These are phyloP conservation scores for Silurus meridionalis DNA, from an alignment of 2,113 vertebrate genomes.

Conservation along the genomic window DNA sequence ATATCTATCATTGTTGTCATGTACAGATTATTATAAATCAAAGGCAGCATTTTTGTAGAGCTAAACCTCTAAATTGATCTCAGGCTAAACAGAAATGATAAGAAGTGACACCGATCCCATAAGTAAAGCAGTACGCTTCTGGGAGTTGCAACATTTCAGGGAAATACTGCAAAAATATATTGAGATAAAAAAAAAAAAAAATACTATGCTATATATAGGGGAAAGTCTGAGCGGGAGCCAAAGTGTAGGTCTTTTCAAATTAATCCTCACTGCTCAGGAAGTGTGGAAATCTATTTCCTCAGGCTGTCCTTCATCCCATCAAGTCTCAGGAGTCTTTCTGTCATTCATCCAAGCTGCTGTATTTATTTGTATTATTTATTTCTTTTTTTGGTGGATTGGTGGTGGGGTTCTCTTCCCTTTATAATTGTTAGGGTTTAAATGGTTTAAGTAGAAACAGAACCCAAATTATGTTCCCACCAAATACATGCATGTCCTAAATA, in stretches of 20 bases:
- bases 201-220: conserved; percentile 39
- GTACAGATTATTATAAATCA: background rate
- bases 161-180: conserved; percentile 59
- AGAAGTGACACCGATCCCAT: conserved; percentile 57
- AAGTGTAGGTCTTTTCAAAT: conserved; percentile 64
- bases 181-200: conserved; percentile 54
- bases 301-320: conserved; percentile 69
- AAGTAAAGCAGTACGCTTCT: conserved; percentile 50
- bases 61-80: conserved; percentile 35
- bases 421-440: too few relatives aligned
- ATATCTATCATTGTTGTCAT: background rate
- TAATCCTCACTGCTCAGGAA: conserved; percentile 66
- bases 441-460: background rate
- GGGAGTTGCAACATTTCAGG: conserved; percentile 55
- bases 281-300: conserved; percentile 68
- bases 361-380: conserved; percentile 6
- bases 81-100: conserved; percentile 53
- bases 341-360: conserved; percentile 66
- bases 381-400: background rate
- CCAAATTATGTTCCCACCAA: background rate
- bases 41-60: background rate
- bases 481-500: too few relatives aligned
- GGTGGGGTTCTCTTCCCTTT: background rate
- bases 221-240: conserved; percentile 54
- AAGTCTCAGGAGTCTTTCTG: conserved; percentile 67